Base-by-base conservation (phyloP, 2,113 vertebrate genomes). In the Mobula hypostoma region DNA sequence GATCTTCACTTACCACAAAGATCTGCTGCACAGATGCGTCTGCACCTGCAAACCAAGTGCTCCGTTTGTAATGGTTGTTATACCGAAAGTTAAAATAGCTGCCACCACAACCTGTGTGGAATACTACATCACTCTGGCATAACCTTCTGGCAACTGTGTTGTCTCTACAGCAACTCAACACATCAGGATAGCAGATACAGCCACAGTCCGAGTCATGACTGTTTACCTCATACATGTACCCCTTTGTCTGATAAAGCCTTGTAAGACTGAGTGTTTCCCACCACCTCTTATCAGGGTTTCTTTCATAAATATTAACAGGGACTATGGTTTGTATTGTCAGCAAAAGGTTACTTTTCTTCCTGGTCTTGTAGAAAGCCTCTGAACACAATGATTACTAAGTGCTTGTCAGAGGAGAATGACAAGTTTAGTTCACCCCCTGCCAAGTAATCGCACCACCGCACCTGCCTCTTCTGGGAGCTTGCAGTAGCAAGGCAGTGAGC, bases 351-450 rank as follows among this genome's bases (percentile, higher is more conserved):
- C 68, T 72, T 74, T 74, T 93, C 36, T 72, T 40, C 70, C 24
- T 8, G 19, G 32, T 29, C 58, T 88, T 32, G 66, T 24, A 93
- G 74, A 93, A 74, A 74, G 48, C 68, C 91, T 93, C 68, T 74
- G 17, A 36, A 92, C 66, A 93, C 94, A 92, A 77, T n/a, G 74
- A 61, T 78, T 94, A 40, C n/a, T 8, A 68, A 80, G 74, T 40
- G 21, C n/a, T 83, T 56, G 87, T 87, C 76, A 70, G 92, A 36
- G 74, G 40, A 78, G 74, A 58, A 12, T 14, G 48, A 77, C 63
- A 92, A 66, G 32, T 78, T 92, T 19, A 80, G 79, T 93, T 94
- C 76, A 80, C 79, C 76, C n/a, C 3, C 74, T 93, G 76, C 94
- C 88, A 68, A 79, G 48, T 40, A 63, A 92, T 91, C 76, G 36